These are phyloP conservation scores for Ammodytes dubius DNA, from an alignment of 2,113 vertebrate species.

Conservation along the genomic window DNA sequence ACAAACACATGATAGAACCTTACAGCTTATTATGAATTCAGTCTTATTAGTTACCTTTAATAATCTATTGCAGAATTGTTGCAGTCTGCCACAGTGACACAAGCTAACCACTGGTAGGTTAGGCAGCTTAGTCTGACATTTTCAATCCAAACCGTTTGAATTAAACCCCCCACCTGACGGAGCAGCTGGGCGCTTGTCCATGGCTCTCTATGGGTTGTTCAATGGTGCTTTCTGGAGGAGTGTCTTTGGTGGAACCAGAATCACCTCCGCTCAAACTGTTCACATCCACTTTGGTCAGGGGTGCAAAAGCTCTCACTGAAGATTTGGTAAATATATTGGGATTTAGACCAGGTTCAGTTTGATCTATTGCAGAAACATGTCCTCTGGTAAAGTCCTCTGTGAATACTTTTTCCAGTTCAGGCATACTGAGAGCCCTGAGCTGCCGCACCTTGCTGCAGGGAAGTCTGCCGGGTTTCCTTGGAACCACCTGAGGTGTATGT, in stretches of 20 bases:
- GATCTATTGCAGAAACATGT: constrained; percentile 60
- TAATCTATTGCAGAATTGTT: background rate
- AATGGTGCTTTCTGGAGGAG: background rate
- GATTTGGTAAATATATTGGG: constrained; percentile 46
- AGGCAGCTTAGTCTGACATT: background rate
- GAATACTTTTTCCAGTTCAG: constrained; percentile 92
- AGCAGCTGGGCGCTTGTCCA: constrained; percentile 78
- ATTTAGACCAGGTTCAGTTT: constrained; percentile 83
- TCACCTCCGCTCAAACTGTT: constrained; percentile 46
- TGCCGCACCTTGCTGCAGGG: constrained; percentile 89
- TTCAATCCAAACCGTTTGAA: background rate
- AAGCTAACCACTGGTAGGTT: background rate
- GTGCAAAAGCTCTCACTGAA: background rate
- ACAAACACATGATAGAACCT: too few relatives aligned
- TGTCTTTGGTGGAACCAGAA: constrained; percentile 50
- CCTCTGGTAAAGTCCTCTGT: constrained; percentile 80
- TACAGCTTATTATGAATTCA: too few relatives aligned
- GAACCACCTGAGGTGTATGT: constrained; percentile 67
- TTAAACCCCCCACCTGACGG: constrained; percentile 86
- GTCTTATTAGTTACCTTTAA: background rate
- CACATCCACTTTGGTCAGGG: constrained; percentile 23
- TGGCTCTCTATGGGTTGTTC: constrained; percentile 1
- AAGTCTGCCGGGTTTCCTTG: constrained; percentile 74
- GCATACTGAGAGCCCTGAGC: constrained; percentile 93
- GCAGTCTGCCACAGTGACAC: background rate